Base-by-base conservation (phyloP, 2,113 vertebrate genomes). In the Cynopterus brachyotis region DNA sequence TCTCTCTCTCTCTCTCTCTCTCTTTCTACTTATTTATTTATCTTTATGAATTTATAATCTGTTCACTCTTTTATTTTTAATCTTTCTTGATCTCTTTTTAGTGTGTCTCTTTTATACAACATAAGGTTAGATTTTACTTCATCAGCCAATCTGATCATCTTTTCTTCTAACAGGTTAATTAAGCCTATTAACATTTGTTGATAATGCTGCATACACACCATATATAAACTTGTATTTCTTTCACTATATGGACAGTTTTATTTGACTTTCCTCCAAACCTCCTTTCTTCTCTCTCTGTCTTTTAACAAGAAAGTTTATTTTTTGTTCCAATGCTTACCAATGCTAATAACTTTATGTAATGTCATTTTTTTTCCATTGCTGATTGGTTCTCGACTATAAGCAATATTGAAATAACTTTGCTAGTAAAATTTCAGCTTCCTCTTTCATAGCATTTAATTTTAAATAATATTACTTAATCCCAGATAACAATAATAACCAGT, bases 81-180 rank as follows among this genome's bases (percentile, higher is more conserved):
- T 94, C 72, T 89, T 84, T 37, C 42, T 93, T 82, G 91, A 69
- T 45, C n/a, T 64, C 60, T 96, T 72, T 28, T 91, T 76, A 57
- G 6, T 89, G 2, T 32, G 7, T 79, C 22, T 95, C 50, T 87
- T 66, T 62, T 45, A 37, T 50, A 50, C 40, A 91, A 26, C 24
- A 73, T 5, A 24, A 2, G 35, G 9, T 84, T 83, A 73, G 55
- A 60, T 67, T 95, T 92, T 79, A 67, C 60, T 64, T 67, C 83
- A 30, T 70, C 47, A 90, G 55, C 9, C 13, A 53, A 19, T 85
- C 24, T 75, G 45, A 69, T 37, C 24, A 66, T 62, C 37, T 81
- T 64, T 95, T 79, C 35, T 89, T 82, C 45, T 40, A 12, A 35
- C 45, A 22, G 35, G 30, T 84, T 47, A 92, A 60, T 81, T 89